A percentile compares a stretch with the other conserved stretches of the same genome.
These are phyloP conservation scores for Grantiella picta DNA, from an alignment of 2,113 vertebrate species.

Conservation along the genomic window DNA sequence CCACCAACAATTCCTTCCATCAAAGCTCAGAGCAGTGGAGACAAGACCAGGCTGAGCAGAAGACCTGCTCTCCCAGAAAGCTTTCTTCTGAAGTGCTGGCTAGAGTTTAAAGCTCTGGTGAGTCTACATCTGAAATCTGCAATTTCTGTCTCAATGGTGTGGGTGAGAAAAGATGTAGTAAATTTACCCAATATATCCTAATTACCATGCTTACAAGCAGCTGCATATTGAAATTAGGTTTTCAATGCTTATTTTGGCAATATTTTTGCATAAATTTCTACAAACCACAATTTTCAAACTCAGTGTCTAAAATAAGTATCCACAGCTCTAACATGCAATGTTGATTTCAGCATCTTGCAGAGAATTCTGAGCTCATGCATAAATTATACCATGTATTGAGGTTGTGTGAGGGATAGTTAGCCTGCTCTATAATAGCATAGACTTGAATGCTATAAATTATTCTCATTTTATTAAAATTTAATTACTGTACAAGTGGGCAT, in stretches of 20 bases:
- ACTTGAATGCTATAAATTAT: not conserved
- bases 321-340: not conserved
- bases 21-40: not conserved
- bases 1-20: not conserved
- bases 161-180: slow-evolving; percentile 25
- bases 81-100: not conserved
- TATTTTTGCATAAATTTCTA: slow-evolving; percentile 51
- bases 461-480: not conserved
- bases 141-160: not conserved
- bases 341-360: slow-evolving; percentile 45
- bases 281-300: slow-evolving; percentile 35
- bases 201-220: slow-evolving; percentile 47
- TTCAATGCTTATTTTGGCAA: slow-evolving; percentile 58
- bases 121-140: not conserved
- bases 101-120: slow-evolving; percentile 21
- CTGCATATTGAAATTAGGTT: slow-evolving; percentile 41
- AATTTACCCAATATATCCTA: slow-evolving; percentile 34
- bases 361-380: not conserved
- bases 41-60: not conserved
- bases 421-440: not conserved
- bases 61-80: not conserved
- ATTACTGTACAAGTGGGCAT: not conserved
- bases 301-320: slow-evolving; percentile 17
- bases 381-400: not conserved
- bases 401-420: not conserved